Evolutionary conservation across 1,140 invertebrate genomes (phyloP).

Genomic region (Harlomillsia oculata): DNA sequence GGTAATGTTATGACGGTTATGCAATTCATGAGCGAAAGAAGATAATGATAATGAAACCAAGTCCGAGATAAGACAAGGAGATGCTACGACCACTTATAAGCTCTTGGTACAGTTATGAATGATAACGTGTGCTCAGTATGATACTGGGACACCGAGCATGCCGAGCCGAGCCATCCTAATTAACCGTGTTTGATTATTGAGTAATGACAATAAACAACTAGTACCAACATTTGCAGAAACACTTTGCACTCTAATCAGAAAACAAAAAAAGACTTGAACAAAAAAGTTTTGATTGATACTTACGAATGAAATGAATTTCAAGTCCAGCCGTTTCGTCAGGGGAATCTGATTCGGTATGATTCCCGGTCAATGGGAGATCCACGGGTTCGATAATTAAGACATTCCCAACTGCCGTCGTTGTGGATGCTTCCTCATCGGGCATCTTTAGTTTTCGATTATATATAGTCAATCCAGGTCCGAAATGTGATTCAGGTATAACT

Average conservation of each 20-base stretch:
- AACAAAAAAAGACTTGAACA: not conserved
- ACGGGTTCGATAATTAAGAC: slow-evolving; percentile 20
- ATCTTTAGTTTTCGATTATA: slow-evolving; percentile 14
- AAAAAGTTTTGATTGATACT: not conserved
- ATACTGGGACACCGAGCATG: too few species aligned
- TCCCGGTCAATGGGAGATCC: slow-evolving; percentile 7
- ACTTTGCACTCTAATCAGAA: not conserved
- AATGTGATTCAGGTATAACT: too few species aligned
- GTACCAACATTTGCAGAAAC: not conserved
- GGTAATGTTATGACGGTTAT: too few species aligned
- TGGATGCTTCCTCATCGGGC: slow-evolving; percentile 25
- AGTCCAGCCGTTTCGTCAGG: slow-evolving; percentile 5
- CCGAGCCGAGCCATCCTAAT: not conserved
- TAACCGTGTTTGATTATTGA: not conserved
- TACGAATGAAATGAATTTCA: slow-evolving; percentile 14
- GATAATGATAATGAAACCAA: too few species aligned
- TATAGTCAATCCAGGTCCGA: too few species aligned
- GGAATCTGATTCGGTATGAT: slow-evolving; percentile 13
- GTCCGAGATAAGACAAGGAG: too few species aligned
- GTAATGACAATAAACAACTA: not conserved
- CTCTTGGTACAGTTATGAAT: too few species aligned
- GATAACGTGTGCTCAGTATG: too few species aligned
- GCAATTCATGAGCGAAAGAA: too few species aligned
- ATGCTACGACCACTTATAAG: too few species aligned
- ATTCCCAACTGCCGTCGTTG: slow-evolving; percentile 18